Conservation (phyloP, 2,888 invertebrate species). For the Melinopterus prodromus region DNA sequence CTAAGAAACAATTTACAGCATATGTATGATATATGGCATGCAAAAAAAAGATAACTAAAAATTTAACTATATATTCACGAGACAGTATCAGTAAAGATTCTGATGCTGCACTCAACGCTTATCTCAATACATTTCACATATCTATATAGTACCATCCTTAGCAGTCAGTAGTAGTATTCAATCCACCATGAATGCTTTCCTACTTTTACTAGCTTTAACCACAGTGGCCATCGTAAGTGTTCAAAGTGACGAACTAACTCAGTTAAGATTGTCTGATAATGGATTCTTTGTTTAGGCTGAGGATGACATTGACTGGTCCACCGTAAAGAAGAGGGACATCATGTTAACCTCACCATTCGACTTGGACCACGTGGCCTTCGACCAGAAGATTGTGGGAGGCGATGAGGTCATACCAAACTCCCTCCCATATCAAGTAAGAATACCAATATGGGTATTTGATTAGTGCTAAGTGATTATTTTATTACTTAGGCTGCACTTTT, state of each 20-base stretch:
- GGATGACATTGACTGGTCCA: constrained; percentile 27
- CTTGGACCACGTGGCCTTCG: neutral
- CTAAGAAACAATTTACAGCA: too few species aligned
- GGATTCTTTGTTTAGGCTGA: neutral
- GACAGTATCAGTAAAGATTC: too few species aligned
- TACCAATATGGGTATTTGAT: neutral
- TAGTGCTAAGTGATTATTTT: constrained; percentile 38
- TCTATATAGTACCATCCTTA: too few species aligned
- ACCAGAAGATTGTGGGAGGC: constrained; percentile 24
- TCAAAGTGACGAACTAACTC: neutral
- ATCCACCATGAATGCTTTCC: constrained; percentile 5
- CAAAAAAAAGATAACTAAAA: too few species aligned
- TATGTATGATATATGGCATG: too few species aligned
- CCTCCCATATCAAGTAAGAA: constrained; percentile 27
- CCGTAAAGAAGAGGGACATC: constrained; percentile 6
- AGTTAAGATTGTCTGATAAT: neutral
- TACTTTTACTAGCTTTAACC: neutral
- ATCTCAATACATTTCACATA: too few species aligned
- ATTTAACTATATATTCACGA: too few species aligned
- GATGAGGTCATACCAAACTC: constrained; percentile 8
- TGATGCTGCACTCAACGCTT: too few species aligned
- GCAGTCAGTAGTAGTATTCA: too few species aligned
- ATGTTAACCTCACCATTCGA: neutral
- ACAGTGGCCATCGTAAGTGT: neutral
- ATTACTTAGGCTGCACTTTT: constrained; percentile 40